Base-by-base conservation (phyloP, 2,888 invertebrate genomes). In the Sinopyrophorus schimmeli region DNA sequence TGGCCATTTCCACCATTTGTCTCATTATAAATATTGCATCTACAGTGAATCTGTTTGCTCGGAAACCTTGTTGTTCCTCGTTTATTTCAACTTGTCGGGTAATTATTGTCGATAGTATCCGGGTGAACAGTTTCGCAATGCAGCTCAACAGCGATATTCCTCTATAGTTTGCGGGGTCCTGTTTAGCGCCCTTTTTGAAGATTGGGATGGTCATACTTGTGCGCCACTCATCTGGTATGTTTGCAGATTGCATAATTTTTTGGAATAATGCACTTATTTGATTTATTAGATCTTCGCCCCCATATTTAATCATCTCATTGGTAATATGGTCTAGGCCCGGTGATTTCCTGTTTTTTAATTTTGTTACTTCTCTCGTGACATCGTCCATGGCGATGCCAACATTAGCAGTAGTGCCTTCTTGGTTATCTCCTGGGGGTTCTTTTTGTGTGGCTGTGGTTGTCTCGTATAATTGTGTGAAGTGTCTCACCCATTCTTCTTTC, bases 61-160 rank as follows among this genome's bases (percentile, higher is more conserved):
- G 1, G 11, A 37, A 24, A 26, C 26, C 37, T 37, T 37, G 10
- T 37, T 35, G 35, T 35, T 35, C 35, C 23, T 35, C 34, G 11
- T 10, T 20, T 18, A 12, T 34, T 34, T 10, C 10, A 10, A 35
- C 15, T 10, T 14, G 21, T 32, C 20, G 18, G 3, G 32, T 35
- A 35, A 23, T 17, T 35, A 7, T 12, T 21, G 17, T 35, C 14
- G 21, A 23, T 2, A 32, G 18, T 18, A 32, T 32, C 9, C 18
- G 12, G 12, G 32, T 32, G 12, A 32, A 20, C 18, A 35, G 21
- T 15, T 35, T 20, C 35, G 32, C 3, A 6, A 35, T 21, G 21
- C 14, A 35, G 3, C 23, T 35, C 23, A 23, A 21, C 12, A 5
- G 12, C n/a, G 7, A 23, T 23, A 21, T 35, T 23, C 12, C 5